Percentiles rank a stretch among this genome's conserved stretches.
Evolutionary conservation across 2,888 invertebrate species (phyloP).

Genomic region (Achlya flavicornis): DNA sequence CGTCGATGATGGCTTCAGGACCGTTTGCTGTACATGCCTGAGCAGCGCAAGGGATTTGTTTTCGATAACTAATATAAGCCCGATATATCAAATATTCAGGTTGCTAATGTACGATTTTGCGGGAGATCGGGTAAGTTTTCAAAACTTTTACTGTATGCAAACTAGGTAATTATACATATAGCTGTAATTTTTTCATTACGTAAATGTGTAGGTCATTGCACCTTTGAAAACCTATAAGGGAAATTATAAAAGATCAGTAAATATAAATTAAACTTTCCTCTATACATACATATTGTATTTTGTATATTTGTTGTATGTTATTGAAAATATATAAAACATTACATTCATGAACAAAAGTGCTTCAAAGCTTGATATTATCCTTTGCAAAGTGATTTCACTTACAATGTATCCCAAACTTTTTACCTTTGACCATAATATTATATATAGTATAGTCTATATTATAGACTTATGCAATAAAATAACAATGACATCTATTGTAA

Average conservation of each 20-base stretch:
- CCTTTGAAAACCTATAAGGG: not conserved
- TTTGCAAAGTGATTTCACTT: not conserved
- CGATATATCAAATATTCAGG: conserved; percentile 66
- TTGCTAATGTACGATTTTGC: conserved; percentile 74
- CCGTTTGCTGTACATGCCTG: conserved; percentile 69
- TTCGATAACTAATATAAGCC: conserved; percentile 53
- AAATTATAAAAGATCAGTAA: no score
- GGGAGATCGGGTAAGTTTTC: conserved; percentile 66
- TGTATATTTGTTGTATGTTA: no score
- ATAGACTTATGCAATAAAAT: no score
- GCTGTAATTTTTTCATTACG: conserved; percentile 25
- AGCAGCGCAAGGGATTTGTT: conserved; percentile 69
- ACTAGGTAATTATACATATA: not conserved
- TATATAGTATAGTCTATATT: no score
- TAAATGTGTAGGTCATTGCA: conserved; percentile 32
- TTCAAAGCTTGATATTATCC: no score
- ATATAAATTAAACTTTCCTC: no score
- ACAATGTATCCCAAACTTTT: not conserved
- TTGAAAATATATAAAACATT: no score
- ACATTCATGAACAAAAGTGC: no score
- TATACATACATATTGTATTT: no score
- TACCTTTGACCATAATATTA: not conserved
- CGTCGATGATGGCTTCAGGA: conserved; percentile 61
- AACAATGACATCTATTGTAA: no score
- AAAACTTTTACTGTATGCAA: conserved; percentile 16